Evolutionary conservation across 2,888 invertebrate genomes (phyloP), one percentile per base, ranked within the genome.

Genomic region (Cataglyphis rosenhaueri): DNA sequence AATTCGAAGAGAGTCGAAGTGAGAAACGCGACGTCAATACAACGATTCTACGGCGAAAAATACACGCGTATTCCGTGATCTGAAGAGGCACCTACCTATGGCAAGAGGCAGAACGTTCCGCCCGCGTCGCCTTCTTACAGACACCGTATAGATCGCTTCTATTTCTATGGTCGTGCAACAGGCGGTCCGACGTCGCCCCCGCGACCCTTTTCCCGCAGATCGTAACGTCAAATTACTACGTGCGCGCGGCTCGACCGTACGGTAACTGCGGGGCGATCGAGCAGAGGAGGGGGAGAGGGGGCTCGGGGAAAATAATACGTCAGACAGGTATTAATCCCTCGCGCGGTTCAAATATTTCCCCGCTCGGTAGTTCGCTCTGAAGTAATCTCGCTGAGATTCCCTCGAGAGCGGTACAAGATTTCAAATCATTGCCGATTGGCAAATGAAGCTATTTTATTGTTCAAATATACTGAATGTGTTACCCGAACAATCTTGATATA

Each of bases 1-100:
- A 87, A 87, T 88, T 86, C 83, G 85, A 86, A 78, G 88, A 86
- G 85, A 88, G 88, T 85, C 87, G 89, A 86, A 89, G 87, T 87
- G 87, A 89, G 78, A 79, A 87, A 84, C 66, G 81, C 83, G 70
- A 82, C 76, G 76, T 82, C 86, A 84, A 85, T 84, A 82, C 83
- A 85, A 87, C 88, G 81, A 70, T 48, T 75, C 57, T 75, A 64
- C 79, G 41, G 48, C 44, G 73, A 61, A 71, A 86, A 76, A 86
- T 85, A 84, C 81, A 82, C 75, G 84, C 84, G 84, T 84, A 82
- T 66, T 32, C 68, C 38, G 81, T 82, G 82, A 79, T 84, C 85
- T 82, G 66, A 85, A 86, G 82, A 61, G 81, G 44, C 84, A 71
- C 32, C 75, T 52, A 82, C 84, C n/a, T 52, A 73, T 64, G 18